Base-by-base conservation (phyloP, 2,797 vertebrate genomes). In the Allobates femoralis region DNA sequence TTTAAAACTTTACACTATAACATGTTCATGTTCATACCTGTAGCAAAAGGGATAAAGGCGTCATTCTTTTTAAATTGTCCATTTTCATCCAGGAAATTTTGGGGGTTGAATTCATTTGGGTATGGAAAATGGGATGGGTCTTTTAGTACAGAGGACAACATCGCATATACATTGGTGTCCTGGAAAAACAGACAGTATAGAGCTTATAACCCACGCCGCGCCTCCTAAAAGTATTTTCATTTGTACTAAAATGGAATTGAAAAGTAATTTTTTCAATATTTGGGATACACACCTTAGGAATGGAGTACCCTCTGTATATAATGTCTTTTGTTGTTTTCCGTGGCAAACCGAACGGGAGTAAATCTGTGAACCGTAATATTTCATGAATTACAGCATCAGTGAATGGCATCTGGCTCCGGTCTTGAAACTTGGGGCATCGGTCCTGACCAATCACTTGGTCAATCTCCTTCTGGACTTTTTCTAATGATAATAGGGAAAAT, bases 71-170 rank as follows among this genome's bases (percentile, higher is more conserved):
- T 69, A 26, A 88, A 84, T 60, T 64, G 28, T 11, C 84, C 86
- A 12, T 81, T 55, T 64, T 80, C 79, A 73, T 83, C 60, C 58
- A 89, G 75, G 16, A 89, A 88, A 64, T 89, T 87, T 30, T 85
- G 41, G 21, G 86, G 86, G 67, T 89, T 89, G 46, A 89, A 89
- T 30, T 83, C 84, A 51, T 18, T 32, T 3, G 88, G 88, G 5
- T 85, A 83, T 15, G 37, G 73, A 28, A 83, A 89, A 15, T 46
- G 60, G 30, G 37, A 18, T 2, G 86, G 83, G 46, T 85, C 84
- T 10, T 79, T 77, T 18, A 89, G 60, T 15, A 81, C 81, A 0
- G 88, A 34, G 8, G 64, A 14, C 15, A 89, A 58, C 41, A 87
- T 58, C 3, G 69, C 18, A n/a, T 53, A 55, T 16, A 84, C 19